Evolutionary conservation across 2,888 invertebrate genomes (phyloP).

Genomic region (Gibbula magus): DNA sequence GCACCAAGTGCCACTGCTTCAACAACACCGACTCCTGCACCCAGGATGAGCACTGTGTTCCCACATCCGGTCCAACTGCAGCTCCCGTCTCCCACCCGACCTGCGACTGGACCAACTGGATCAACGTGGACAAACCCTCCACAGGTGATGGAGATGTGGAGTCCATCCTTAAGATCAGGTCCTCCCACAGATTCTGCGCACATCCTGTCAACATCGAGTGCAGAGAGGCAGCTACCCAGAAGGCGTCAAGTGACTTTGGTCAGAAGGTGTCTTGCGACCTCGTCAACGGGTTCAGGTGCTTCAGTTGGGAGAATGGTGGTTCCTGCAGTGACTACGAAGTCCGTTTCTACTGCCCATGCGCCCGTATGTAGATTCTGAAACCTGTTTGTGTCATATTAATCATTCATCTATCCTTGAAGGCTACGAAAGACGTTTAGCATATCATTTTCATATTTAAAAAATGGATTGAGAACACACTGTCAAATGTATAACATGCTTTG

Average conservation of each 20-base stretch:
- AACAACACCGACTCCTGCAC: conserved; percentile 85
- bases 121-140: conserved; percentile 59
- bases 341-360: conserved; percentile 77
- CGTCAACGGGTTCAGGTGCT: conserved; percentile 84
- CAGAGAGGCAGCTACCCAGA: conserved; percentile 31
- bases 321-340: conserved; percentile 71
- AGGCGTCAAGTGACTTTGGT: conserved; percentile 35
- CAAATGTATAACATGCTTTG: too few species aligned
- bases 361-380: background rate
- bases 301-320: conserved; percentile 56
- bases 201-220: conserved; percentile 42
- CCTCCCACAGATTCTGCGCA: conserved; percentile 44
- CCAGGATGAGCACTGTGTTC: conserved; percentile 57
- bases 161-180: conserved; percentile 37
- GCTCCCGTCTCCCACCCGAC: conserved; percentile 40
- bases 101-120: conserved; percentile 70
- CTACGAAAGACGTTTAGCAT: too few species aligned
- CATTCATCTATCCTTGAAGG: too few species aligned
- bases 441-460: too few species aligned
- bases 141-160: conserved; percentile 59
- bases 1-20: conserved; percentile 87
- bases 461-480: too few species aligned
- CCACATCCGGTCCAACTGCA: conserved; percentile 40
- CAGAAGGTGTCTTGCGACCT: conserved; percentile 73
- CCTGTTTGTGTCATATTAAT: background rate